A percentile compares a stretch with the other conserved stretches of the same genome.
These are phyloP conservation scores for Rhizomys pruinosus DNA, from an alignment of 2,113 vertebrate species.

Conservation along the genomic window DNA sequence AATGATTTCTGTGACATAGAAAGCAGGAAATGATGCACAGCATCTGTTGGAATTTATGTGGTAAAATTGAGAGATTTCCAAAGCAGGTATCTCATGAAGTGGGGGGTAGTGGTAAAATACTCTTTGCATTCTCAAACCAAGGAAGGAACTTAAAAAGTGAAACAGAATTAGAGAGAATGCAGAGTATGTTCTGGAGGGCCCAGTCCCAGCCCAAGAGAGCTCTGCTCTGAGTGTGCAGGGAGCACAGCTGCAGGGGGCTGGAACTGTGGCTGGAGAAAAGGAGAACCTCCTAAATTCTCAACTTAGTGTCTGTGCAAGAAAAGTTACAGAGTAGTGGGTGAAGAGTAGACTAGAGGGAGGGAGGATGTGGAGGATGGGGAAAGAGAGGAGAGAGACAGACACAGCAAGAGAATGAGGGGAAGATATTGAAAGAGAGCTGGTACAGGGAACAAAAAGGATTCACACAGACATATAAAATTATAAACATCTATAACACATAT, in stretches of 20 bases:
- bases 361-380: neutral
- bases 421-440: no score
- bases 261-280: neutral
- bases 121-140: neutral
- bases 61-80: neutral
- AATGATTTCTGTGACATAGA: neutral
- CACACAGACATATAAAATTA: neutral
- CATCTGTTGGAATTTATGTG: neutral
- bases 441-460: neutral
- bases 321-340: neutral
- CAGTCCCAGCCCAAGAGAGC: neutral
- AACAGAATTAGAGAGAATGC: no score
- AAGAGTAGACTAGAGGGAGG: no score
- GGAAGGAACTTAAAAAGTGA: neutral
- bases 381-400: neutral
- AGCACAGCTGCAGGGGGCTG: neutral
- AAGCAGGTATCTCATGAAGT: neutral
- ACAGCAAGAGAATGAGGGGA: no score
- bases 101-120: neutral
- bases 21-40: neutral
- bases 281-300: no score
- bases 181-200: neutral
- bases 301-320: neutral
- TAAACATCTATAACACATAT: neutral
- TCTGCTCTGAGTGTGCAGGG: neutral